phyloP scores from a whole-genome alignment of 92 coral and sea anemone genomes.

The Zoanthus sociatus region DNA sequence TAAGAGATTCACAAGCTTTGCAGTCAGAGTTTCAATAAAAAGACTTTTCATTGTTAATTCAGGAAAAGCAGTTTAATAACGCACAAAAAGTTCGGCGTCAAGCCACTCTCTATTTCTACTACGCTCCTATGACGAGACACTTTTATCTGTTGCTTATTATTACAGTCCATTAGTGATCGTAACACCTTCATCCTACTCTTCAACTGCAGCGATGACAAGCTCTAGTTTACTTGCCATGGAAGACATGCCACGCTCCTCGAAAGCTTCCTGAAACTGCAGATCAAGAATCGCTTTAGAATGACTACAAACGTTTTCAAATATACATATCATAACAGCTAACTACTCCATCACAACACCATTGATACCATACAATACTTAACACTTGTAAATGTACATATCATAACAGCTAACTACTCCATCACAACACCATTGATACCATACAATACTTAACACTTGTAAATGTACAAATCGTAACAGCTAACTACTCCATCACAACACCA shows the following conservation, averaged over 20 bases:
- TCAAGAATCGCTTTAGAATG: neutral
- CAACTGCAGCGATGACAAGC: slow-evolving; percentile 57
- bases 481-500: slow-evolving; percentile 18
- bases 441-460: neutral
- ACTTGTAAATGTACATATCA: too few species aligned
- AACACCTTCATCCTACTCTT: slow-evolving; percentile 11
- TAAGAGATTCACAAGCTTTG: too few species aligned
- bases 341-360: neutral
- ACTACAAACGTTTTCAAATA: too few species aligned
- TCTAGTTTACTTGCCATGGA: slow-evolving; percentile 69
- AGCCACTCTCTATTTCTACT: too few species aligned
- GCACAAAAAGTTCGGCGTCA: too few species aligned
- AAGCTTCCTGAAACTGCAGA: slow-evolving; percentile 66
- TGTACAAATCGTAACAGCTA: neutral
- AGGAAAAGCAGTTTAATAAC: too few species aligned
- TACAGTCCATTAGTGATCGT: neutral
- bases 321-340: neutral
- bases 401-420: neutral
- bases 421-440: neutral
- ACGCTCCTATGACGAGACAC: too few species aligned
- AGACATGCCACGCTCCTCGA: slow-evolving; percentile 57
- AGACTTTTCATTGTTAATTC: too few species aligned
- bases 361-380: too few species aligned
- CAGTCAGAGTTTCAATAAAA: too few species aligned
- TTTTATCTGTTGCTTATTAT: neutral